Base-by-base conservation (phyloP, 2,797 vertebrate species). In the Agapornis canus region DNA sequence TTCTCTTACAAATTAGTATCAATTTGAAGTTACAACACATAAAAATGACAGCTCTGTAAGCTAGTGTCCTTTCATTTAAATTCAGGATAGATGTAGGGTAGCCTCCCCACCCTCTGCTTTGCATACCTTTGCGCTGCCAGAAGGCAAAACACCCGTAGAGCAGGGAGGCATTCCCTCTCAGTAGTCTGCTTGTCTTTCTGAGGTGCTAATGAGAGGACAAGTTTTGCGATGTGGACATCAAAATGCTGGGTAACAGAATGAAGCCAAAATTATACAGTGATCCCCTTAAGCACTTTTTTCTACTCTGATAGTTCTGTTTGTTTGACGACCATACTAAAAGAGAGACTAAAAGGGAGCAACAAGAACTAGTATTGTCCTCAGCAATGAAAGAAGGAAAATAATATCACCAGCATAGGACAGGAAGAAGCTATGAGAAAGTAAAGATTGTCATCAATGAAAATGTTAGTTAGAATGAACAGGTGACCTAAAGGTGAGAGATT, bases 401-500 rank as follows among this genome's bases (percentile, higher is more conserved):
- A 6, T 20, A 57, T 60, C 77, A 79, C 37, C n/a, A 39, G 77
- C 56, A 57, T 5, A 84, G 48, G 60, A 64, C 80, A 84, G 63
- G 56, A 56, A 49, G 39, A 29, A 90, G 63, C 37, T 65, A 77
- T 47, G 51, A 91, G 66, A 86, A 88, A 70, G 37, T 23, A 82
- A 80, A 94, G 59, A 80, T 10, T 84, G 40, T 47, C 80, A 90
- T 91, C 77, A 49, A 86, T 37, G 77, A 31, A 89, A 91, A 86
- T 64, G 37, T 84, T 72, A 57, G 45, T 77, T 69, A 68, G 51
- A 93, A 92, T 65, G 89, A 95, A 72, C 52, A 92, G 69, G 71
- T 83, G 93, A 95, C 86, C 75, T 75, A 59, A 70, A 94, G 92
- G 82, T 91, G 87, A 91, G 86, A 87, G 65, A 82, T 88, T 94